Evolutionary conservation across 92 coral and sea anemone species (phyloP), one percentile per base, ranked within the genome.

Genomic region (Umimayanthus chanpuru): DNA sequence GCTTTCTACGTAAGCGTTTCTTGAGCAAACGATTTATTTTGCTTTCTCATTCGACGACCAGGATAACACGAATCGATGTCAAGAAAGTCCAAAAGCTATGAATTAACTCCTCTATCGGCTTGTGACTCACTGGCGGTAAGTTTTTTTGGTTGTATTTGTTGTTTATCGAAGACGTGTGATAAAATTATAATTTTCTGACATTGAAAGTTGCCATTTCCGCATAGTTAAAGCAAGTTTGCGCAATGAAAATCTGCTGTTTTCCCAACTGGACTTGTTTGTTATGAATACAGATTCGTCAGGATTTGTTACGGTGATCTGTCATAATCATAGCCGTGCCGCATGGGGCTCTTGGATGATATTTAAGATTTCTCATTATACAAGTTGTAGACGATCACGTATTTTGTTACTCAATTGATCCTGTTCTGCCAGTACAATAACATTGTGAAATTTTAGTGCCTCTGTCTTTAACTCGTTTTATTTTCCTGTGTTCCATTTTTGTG

Each of bases 101-200:
- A 83, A 30, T 21, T 83, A 47, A 83, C 87, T 43, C 87, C 87
- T 20, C 74, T 83, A 23, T 83, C 87, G 9, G 70, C 79, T 70
- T 26, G 87, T 32, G 87, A 83, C 40, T 83, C 87, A 3, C 40
- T 83, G 65, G 87, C 25, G 77, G 77, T 71, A 71, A 18, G 77
- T 25, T 20, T 75, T n/a, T 75, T 26, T 44, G 49, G 23, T 50
- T 10, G 23, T 36, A 61, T 61, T 36, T 61, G 73, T 56, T n/a
- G 73, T 80, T 64, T 39, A 40, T 66, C 10, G 41, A 29, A 40
- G 32, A 4, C 44, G 30, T n/a, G 20, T 47, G 56, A 66, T 41
- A 65, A 41, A n/a, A 1, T 39, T 82, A 30, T 14, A n/a, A 43
- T 70, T 40, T 40, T 71, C 29, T 83, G 28, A 83, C 14, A 44